Conservation (phyloP, 2,888 invertebrate genomes). For the Alentia gelatinosa region DNA sequence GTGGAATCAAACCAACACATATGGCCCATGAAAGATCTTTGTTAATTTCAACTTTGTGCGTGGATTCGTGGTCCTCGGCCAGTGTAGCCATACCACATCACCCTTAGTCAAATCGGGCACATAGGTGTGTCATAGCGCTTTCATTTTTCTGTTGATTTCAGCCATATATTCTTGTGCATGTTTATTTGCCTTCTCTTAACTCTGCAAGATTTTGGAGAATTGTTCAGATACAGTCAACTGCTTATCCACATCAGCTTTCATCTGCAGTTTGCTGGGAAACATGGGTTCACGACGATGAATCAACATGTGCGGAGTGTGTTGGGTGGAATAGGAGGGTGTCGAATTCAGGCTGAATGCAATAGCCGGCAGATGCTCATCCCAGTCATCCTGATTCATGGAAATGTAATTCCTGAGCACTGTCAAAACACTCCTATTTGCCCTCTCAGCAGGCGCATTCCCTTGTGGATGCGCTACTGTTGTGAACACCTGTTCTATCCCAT, state of each 20-base stretch:
- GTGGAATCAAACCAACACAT: background rate
- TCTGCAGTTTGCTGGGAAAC: background rate
- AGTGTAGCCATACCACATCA: background rate
- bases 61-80: background rate
- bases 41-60: background rate
- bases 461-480: background rate
- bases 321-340: background rate
- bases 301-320: background rate
- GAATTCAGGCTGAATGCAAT: background rate
- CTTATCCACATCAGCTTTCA: background rate
- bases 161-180: background rate
- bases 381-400: background rate
- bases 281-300: background rate
- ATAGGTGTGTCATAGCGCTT: background rate
- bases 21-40: background rate
- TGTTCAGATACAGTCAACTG: background rate
- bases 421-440: background rate
- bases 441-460: background rate
- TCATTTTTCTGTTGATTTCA: background rate
- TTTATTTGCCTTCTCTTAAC: background rate
- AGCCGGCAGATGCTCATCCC: background rate
- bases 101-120: background rate
- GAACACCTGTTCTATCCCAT: background rate
- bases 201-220: background rate
- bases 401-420: background rate